Evolutionary conservation across 2,113 vertebrate genomes (phyloP).

Genomic region (Bubalus kerabau): DNA sequence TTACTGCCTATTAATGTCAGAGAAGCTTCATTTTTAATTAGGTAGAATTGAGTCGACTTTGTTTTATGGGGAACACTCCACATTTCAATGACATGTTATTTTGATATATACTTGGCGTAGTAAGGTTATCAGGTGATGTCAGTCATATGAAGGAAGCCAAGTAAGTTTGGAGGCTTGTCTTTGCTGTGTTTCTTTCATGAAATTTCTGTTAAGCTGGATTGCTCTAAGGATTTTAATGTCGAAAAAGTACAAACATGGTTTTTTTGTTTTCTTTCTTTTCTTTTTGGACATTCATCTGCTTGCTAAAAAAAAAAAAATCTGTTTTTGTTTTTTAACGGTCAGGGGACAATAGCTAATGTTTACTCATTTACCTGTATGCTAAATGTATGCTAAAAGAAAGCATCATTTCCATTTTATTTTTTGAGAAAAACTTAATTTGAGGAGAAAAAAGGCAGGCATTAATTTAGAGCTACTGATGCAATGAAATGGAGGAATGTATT

Average conservation of each 20-base stretch:
- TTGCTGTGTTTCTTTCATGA: slow-evolving; percentile 63
- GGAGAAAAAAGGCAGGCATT: slow-evolving; percentile 78
- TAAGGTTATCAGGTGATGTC: slow-evolving; percentile 75
- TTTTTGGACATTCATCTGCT: background rate
- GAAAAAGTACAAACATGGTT: slow-evolving; percentile 56
- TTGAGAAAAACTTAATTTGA: slow-evolving; percentile 74
- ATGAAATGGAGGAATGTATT: slow-evolving; percentile 88
- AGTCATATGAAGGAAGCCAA: slow-evolving; percentile 70
- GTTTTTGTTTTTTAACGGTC: slow-evolving; percentile 52
- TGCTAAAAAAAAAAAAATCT: slow-evolving; percentile 59
- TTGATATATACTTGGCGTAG: slow-evolving; percentile 61
- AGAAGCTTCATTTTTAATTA: slow-evolving; percentile 86
- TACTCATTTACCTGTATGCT: slow-evolving; percentile 74
- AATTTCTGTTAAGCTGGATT: slow-evolving; percentile 57
- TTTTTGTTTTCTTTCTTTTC: background rate
- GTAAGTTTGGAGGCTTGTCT: slow-evolving; percentile 62
- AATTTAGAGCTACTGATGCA: slow-evolving; percentile 88
- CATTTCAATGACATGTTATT: slow-evolving; percentile 74
- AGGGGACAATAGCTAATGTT: slow-evolving; percentile 59
- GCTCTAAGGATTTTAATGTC: slow-evolving; percentile 63
- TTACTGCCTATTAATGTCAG: slow-evolving; percentile 86
- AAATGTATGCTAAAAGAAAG: slow-evolving; percentile 77
- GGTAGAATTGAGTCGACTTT: slow-evolving; percentile 77
- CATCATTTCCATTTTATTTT: slow-evolving; percentile 77
- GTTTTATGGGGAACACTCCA: slow-evolving; percentile 77